Conservation (phyloP, 2,113 vertebrate genomes). For the Glaucidium brasilianum region DNA sequence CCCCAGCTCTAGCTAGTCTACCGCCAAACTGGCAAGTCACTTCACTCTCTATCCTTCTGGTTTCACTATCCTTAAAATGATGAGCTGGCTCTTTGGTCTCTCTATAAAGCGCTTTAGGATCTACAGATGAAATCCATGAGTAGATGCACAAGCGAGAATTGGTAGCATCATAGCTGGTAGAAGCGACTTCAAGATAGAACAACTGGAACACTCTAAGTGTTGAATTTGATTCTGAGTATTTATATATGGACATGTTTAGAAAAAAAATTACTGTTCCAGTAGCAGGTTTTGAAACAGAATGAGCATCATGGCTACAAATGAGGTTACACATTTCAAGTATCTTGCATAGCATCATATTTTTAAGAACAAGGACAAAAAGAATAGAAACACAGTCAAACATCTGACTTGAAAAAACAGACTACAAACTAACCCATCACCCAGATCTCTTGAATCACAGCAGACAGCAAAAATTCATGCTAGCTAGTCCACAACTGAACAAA, state of each 20-base stretch:
- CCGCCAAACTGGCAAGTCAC: neutral
- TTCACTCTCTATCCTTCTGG: neutral
- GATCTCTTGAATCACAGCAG: neutral
- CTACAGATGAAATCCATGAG: neutral
- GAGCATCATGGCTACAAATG: neutral
- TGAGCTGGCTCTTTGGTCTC: neutral
- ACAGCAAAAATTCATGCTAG: neutral
- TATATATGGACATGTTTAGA: rapidly evolving
- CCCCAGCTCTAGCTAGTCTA: neutral
- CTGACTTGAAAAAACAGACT: neutral
- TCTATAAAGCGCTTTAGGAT: neutral
- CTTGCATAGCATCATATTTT: neutral
- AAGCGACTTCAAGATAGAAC: neutral
- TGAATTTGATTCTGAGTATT: neutral
- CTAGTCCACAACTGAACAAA: neutral
- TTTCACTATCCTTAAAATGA: neutral
- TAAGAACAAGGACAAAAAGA: neutral
- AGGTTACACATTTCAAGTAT: neutral
- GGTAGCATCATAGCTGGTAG: neutral
- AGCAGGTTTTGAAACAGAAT: neutral
- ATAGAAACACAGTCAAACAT: neutral
- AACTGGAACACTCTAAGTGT: neutral
- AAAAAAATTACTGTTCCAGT: neutral
- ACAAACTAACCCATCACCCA: neutral
- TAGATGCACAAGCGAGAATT: neutral